Conservation (phyloP, 2,888 invertebrate species). For the Acanthosepion pharaonis region DNA sequence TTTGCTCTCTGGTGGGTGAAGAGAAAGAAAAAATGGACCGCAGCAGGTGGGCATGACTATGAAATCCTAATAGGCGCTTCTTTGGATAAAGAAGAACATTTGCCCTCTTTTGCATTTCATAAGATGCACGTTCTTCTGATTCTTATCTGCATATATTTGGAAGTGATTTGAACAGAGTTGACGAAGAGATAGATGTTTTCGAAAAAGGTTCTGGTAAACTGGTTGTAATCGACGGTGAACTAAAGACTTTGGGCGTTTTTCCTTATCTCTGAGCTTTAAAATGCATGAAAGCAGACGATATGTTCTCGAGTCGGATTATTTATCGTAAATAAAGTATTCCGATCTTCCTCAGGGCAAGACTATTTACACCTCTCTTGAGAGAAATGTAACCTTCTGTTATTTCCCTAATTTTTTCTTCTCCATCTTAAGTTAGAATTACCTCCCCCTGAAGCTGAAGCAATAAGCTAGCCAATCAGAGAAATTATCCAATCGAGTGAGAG, state of each 20-base stretch:
- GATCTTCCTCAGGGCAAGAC: not conserved
- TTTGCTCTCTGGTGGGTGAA: no score
- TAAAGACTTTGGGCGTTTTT: not conserved
- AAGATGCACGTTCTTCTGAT: not conserved
- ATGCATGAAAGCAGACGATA: not conserved
- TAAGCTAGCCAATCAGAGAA: not conserved
- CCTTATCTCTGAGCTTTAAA: not conserved
- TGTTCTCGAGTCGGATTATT: not conserved
- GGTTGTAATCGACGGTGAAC: not conserved
- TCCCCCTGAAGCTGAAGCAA: not conserved
- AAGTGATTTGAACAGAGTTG: not conserved
- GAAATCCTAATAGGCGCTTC: not conserved
- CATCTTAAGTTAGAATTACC: not conserved
- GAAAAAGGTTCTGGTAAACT: not conserved
- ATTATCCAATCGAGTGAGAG: not conserved
- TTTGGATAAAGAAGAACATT: not conserved
- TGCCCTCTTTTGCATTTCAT: not conserved
- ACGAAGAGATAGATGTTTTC: not conserved
- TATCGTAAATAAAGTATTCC: not conserved
- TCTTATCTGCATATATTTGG: not conserved
- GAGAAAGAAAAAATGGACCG: no score
- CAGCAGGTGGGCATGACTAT: no score
- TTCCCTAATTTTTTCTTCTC: not conserved
- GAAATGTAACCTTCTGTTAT: not conserved
- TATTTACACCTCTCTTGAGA: slow-evolving; percentile 8